Evolutionary conservation across 1,140 invertebrate species (phyloP), one percentile per base, ranked within the genome.

Genomic region (Asbolus verrucosus): DNA sequence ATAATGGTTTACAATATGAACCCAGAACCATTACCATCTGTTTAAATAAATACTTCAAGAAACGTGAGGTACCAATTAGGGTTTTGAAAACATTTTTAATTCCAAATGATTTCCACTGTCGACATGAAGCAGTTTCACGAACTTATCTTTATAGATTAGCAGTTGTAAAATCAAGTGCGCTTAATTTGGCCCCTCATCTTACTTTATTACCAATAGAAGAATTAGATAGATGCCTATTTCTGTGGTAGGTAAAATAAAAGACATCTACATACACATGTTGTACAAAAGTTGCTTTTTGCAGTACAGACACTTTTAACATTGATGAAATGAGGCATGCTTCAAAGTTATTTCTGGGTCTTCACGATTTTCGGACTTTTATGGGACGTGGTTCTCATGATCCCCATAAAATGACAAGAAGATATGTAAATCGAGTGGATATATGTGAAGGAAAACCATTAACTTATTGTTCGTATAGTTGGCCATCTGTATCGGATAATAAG

Each of bases 281-380:
- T n/a, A n/a, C n/a, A n/a, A n/a, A n/a, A n/a, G n/a, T n/a, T n/a
- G n/a, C 8, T 27, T 27, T 67, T 82, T 83, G 36, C 77, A 89
- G 88, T 62, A 71, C 77, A 54, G 31, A 76, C n/a, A 78, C 78
- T 18, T 90, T 91, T 72, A 84, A 90, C 76, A 81, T 89, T 8
- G 84, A 88, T 30, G 83, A 81, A 31, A 78, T 89, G 24, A 83
- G 81, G 72, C 78, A 83, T 69, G 88, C 82, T 3, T 77, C 86
- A 0, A 81, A 83, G 59, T 80, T 89, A 72, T 85, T 91, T 66
- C 73, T 84, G 16, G 90, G 90, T 0, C 75, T 78, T 31, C 89
- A 90, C 76, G 89, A 93, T 78, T 93, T 91, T 81, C 84, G 85
- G 21, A 88, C 90, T 1, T 93, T 93, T 76, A 82, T 82, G 78